Conservation (phyloP, 2,888 invertebrate species). For the Strigamia crassipes region DNA sequence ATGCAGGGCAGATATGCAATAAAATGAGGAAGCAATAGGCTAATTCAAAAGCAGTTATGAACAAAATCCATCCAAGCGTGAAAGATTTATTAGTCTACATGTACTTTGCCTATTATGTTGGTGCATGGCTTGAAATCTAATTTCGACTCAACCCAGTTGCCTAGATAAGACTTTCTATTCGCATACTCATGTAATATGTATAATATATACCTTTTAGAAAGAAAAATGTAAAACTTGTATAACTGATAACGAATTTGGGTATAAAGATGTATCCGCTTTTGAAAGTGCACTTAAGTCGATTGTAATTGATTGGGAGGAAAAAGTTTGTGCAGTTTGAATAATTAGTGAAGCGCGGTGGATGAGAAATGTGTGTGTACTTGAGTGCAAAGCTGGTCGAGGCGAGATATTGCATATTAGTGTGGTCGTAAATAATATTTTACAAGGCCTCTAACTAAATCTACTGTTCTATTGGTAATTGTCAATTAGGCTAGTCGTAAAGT, state of each 20-base stretch:
- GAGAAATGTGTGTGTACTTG: conserved; percentile 21
- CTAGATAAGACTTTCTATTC: background rate
- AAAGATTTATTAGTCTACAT: conserved; percentile 10
- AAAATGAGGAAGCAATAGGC: conserved; percentile 10
- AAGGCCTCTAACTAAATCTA: conserved; percentile 11
- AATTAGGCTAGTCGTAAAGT: conserved; percentile 5
- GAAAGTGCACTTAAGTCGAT: background rate
- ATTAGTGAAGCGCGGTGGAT: conserved; percentile 5
- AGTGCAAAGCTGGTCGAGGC: conserved; percentile 21
- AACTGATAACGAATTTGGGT: too few species aligned
- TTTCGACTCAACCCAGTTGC: background rate
- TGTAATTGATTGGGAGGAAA: background rate
- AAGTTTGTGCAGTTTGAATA: background rate
- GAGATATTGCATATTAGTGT: conserved; percentile 16
- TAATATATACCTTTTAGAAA: background rate
- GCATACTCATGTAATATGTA: background rate
- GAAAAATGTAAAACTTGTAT: too few species aligned
- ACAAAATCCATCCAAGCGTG: background rate
- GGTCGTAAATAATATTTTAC: background rate
- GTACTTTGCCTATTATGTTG: conserved; percentile 2
- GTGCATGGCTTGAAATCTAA: conserved; percentile 21
- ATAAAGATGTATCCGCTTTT: background rate
- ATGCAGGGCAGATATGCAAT: conserved; percentile 5
- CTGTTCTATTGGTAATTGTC: conserved; percentile 16
- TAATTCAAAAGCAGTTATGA: conserved; percentile 12